Evolutionary conservation across 92 coral and sea anemone genomes (phyloP).

Genomic region (Pocillopora meandrina): DNA sequence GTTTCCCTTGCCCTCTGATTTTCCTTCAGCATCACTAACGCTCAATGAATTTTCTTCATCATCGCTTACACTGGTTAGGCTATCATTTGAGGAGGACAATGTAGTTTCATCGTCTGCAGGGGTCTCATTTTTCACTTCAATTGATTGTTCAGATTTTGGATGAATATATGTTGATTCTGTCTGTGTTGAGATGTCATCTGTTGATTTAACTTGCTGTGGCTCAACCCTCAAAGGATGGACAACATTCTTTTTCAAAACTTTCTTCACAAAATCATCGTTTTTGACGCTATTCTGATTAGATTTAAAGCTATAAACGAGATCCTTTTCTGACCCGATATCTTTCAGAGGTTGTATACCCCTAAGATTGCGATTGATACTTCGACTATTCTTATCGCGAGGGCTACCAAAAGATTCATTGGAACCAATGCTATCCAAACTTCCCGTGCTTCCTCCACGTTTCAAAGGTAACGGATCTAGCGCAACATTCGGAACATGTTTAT

Average conservation of each 20-base stretch:
- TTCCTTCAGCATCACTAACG: conserved; percentile 51
- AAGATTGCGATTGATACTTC: conserved; percentile 59
- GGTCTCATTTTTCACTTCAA: conserved; percentile 1
- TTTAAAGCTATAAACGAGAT: conserved; percentile 60
- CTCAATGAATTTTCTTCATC: conserved; percentile 56
- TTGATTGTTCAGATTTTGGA: conserved; percentile 15
- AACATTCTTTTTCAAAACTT: conserved; percentile 17
- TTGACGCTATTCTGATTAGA: conserved; percentile 62
- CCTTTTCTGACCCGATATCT: conserved; percentile 59
- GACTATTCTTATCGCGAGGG: conserved; percentile 29
- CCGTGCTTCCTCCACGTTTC: conserved; percentile 51
- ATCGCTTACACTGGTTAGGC: conserved; percentile 89
- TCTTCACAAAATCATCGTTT: conserved; percentile 30
- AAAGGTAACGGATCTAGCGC: conserved; percentile 54
- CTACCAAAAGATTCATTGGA: conserved; percentile 56
- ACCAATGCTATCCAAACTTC: conserved; percentile 58
- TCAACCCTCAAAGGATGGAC: conserved; percentile 43
- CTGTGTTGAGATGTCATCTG: background rate
- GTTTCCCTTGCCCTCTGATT: conserved; percentile 24
- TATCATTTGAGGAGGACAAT: conserved; percentile 68
- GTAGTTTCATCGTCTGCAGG: conserved; percentile 50
- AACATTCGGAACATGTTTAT: conserved; percentile 57
- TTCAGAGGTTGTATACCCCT: conserved; percentile 71
- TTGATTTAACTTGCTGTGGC: conserved; percentile 17
- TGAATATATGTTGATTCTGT: conserved; percentile 35